Evolutionary conservation across 2,113 vertebrate genomes (phyloP).

Genomic region (Haemorhous mexicanus): DNA sequence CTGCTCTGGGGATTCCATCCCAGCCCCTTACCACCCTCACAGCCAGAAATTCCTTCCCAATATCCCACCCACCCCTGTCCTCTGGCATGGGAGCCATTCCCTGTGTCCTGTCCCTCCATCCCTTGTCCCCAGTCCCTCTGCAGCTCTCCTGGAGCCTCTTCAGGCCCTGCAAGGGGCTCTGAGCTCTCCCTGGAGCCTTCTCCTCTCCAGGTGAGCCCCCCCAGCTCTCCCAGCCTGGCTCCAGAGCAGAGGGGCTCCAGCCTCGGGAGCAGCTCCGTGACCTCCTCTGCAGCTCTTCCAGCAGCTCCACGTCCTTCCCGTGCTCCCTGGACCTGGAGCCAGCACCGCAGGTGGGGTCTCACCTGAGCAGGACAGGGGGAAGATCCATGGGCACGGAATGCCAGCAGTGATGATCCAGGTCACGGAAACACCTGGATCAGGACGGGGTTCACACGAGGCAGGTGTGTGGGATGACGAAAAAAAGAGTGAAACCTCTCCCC

Average conservation of each 20-base stretch:
- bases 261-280: accelerated
- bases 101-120: background rate
- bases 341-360: background rate
- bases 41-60: background rate
- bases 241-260: background rate
- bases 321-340: background rate
- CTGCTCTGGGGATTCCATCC: background rate
- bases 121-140: background rate
- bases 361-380: background rate
- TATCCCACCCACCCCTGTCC: accelerated
- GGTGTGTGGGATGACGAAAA: background rate
- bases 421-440: accelerated
- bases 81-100: background rate
- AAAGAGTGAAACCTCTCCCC: background rate
- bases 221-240: background rate
- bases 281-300: background rate
- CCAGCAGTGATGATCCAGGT: accelerated
- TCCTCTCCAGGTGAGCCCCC: accelerated
- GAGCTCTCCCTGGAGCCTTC: background rate
- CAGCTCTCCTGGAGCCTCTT: background rate
- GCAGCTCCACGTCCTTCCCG: background rate
- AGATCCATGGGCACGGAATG: accelerated
- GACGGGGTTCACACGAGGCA: background rate
- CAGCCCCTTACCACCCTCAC: accelerated
- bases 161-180: accelerated